A percentile compares a stretch with the other conserved stretches of the same genome.
phyloP scores from a whole-genome alignment of 2,797 vertebrate genomes.

The Echiichthys vipera region DNA sequence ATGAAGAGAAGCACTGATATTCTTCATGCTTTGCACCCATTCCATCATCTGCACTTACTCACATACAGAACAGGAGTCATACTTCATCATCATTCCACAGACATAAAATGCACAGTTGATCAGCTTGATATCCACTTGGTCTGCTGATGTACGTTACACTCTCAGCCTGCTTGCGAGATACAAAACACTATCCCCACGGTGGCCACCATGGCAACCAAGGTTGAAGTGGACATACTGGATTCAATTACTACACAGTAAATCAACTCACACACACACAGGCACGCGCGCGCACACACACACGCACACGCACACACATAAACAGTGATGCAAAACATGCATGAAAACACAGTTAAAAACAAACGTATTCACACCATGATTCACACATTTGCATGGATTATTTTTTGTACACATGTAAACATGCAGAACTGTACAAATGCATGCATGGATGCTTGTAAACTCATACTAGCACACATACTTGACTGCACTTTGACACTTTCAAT shows the following conservation, averaged over 20 bases:
- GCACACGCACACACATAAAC: neutral
- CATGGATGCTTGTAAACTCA: neutral
- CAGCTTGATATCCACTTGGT: slow-evolving; percentile 11
- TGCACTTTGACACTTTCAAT: slow-evolving; percentile 1
- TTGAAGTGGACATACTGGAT: slow-evolving; percentile 22
- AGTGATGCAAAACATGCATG: neutral
- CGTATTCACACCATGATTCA: neutral
- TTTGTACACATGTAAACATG: neutral
- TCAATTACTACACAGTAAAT: slow-evolving; percentile 59
- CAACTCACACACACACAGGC: slow-evolving; percentile 21
- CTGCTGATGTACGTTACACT: neutral
- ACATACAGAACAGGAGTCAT: neutral
- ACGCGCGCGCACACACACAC: neutral
- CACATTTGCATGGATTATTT: neutral
- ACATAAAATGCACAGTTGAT: slow-evolving; percentile 26
- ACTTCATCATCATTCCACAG: slow-evolving; percentile 41
- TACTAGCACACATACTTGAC: neutral
- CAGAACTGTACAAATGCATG: neutral
- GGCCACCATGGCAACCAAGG: slow-evolving; percentile 53
- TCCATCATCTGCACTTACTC: slow-evolving; percentile 35
- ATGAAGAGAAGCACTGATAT: slow-evolving; percentile 37
- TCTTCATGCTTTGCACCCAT: slow-evolving; percentile 44
- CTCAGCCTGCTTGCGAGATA: neutral
- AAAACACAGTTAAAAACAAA: slow-evolving; percentile 1
- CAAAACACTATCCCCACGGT: slow-evolving; percentile 34